Evolutionary conservation across 2,888 invertebrate genomes (phyloP), one percentile per base, ranked within the genome.

Genomic region (Aspidapion aeneum): DNA sequence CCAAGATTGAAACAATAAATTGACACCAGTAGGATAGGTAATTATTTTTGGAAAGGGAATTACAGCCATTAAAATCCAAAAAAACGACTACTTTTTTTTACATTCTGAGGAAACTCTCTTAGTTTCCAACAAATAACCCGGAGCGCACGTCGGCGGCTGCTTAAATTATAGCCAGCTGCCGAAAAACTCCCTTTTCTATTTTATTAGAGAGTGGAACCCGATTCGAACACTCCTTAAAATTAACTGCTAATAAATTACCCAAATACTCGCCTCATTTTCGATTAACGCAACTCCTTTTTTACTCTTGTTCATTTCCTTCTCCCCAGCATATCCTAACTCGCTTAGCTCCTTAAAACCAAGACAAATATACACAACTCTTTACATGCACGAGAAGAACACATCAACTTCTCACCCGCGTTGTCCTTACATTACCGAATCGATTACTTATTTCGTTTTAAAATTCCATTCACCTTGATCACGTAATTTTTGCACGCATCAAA

Each of bases 171-270:
- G 35, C 35, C 35, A 35, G 35, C 3, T 35, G 35, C 35, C 35
- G 35, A 35, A 35, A 35, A 35, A 35, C 35, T 35, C 35, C 35
- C 35, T 35, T n/a, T 35, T 12, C 35, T 35, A 35, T 35, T 35
- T 35, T 35, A 35, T 35, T 35, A 35, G 35, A 35, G 35, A 35
- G 35, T 35, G 12, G 35, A 35, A 35, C 35, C 35, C 35, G 52
- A 76, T 75, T 77, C 73, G 78, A 78, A 77, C 78, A 76, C 78
- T 77, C 77, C 77, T 77, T 75, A 75, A 76, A 78, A 78, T 78
- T 78, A 78, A 78, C 76, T 74, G 75, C 73, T 76, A 76, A 78
- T 78, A 78, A 78, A 78, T 78, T 77, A 77, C 75, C 73, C 64
- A 71, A 69, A 68, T 66, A 70, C 71, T 70, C 69, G 67, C 70